A percentile compares a stretch with the other conserved stretches of the same genome.
phyloP scores from a whole-genome alignment of 2,888 invertebrate genomes.

The Brassicogethes aeneus region DNA sequence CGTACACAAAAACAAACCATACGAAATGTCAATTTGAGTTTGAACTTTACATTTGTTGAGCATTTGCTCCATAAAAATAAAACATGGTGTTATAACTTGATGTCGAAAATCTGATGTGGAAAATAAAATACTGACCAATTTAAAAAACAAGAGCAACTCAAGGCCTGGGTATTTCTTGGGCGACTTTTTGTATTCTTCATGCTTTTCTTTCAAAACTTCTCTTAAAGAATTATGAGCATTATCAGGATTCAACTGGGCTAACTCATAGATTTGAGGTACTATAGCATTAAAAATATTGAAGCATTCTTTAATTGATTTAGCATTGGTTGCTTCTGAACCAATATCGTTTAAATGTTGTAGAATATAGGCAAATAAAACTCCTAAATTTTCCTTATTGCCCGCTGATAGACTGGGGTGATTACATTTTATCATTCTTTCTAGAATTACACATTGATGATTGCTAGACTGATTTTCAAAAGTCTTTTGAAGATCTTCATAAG shows the following conservation, averaged over 20 bases:
- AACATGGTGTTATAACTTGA: conserved; percentile 76
- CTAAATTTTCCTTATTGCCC: conserved; percentile 69
- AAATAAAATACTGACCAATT: conserved; percentile 71
- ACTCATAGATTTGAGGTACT: conserved; percentile 50
- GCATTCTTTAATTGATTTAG: conserved; percentile 41
- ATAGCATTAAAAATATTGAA: conserved; percentile 53
- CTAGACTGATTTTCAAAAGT: conserved; percentile 52
- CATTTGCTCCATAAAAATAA: conserved; percentile 77
- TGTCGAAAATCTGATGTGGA: conserved; percentile 88
- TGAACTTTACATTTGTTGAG: conserved; percentile 55
- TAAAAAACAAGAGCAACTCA: conserved; percentile 70
- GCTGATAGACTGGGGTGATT: conserved; percentile 75
- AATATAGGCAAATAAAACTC: conserved; percentile 64
- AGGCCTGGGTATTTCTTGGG: conserved; percentile 54
- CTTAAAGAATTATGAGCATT: conserved; percentile 56
- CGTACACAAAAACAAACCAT: conserved; percentile 67
- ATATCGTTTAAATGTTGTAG: conserved; percentile 69
- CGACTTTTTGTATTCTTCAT: conserved; percentile 51
- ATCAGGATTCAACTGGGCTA: conserved; percentile 62
- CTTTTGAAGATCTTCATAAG: conserved; percentile 53
- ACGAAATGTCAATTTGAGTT: conserved; percentile 58
- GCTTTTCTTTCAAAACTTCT: conserved; percentile 67
- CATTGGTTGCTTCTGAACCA: conserved; percentile 38
- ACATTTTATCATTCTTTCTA: conserved; percentile 79
- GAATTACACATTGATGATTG: conserved; percentile 57